Conservation (phyloP, 2,113 vertebrate species). For the Rhizomys pruinosus region DNA sequence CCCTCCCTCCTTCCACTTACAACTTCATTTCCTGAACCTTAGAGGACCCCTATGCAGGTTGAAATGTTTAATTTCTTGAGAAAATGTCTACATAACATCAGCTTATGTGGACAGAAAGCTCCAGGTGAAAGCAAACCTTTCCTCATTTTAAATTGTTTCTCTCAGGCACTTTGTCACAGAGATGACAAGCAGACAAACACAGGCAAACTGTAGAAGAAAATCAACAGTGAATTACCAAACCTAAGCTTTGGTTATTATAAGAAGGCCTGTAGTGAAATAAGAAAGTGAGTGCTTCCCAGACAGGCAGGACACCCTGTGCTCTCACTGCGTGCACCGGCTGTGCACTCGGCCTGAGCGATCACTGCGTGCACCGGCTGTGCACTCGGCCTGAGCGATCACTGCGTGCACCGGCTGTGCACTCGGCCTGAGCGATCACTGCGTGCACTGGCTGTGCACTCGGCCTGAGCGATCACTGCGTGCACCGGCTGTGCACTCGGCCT, state of each 20-base stretch:
- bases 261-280: no score
- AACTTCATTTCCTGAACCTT: no score
- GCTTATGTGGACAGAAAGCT: background rate
- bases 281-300: no score
- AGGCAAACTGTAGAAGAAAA: background rate
- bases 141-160: background rate
- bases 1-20: no score
- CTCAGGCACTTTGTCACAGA: background rate
- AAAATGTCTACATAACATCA: background rate
- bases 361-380: background rate
- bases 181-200: background rate
- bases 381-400: no score
- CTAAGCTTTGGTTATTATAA: background rate
- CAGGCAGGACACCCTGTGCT: accelerated
- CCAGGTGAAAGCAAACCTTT: background rate
- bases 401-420: no score
- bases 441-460: background rate
- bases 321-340: background rate
- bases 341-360: no score
- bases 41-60: background rate
- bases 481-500: no score
- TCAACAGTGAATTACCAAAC: background rate
- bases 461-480: no score
- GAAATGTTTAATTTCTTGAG: background rate
- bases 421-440: background rate